phyloP scores from a whole-genome alignment of 2,888 invertebrate species.

The Monoplex corrugatus region DNA sequence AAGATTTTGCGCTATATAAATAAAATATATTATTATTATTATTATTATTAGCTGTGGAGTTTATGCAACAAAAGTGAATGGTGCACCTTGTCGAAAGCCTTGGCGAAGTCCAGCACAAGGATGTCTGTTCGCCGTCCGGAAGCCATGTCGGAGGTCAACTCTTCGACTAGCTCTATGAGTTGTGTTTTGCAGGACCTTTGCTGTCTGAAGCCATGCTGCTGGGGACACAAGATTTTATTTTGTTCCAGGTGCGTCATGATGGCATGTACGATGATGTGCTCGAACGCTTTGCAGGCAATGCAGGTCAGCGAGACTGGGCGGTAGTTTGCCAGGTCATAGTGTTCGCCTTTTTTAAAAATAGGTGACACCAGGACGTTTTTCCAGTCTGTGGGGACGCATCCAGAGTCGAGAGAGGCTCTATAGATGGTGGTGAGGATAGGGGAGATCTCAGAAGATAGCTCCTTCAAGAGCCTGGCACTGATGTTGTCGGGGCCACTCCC shows the following conservation, averaged over 20 bases:
- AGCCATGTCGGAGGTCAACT: no score
- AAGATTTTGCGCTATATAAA: no score
- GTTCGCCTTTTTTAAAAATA: not conserved
- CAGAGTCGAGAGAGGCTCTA: not conserved
- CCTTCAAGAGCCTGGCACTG: not conserved
- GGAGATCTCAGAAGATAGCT: not conserved
- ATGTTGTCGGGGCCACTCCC: not conserved
- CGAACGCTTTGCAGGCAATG: not conserved
- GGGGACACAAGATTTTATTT: not conserved
- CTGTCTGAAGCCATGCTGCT: not conserved
- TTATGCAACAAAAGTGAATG: no score
- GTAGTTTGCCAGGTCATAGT: not conserved
- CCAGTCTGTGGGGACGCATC: not conserved
- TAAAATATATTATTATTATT: no score
- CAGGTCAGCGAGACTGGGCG: not conserved
- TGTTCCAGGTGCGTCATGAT: not conserved
- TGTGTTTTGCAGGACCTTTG: no score
- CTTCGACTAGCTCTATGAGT: no score
- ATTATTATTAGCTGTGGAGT: no score
- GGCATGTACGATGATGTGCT: not conserved
- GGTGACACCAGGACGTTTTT: not conserved
- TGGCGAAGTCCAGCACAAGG: no score
- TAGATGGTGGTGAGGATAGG: conserved; percentile 7
- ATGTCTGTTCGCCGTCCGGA: no score
- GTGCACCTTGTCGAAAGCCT: no score